Conservation (phyloP, 2,888 invertebrate genomes). For the Empis stercorea region DNA sequence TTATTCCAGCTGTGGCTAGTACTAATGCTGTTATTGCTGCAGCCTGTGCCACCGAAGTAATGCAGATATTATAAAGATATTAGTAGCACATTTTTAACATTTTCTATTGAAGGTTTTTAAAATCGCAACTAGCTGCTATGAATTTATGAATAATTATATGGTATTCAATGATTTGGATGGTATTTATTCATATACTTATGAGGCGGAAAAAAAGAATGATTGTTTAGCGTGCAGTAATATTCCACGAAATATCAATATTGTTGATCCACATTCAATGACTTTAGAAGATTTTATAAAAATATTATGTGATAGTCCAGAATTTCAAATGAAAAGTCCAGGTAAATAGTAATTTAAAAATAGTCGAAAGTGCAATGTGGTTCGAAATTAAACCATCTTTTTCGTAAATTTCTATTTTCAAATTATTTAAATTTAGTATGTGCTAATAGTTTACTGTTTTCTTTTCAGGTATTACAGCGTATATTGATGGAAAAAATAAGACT, state of each 20-base stretch:
- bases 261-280: conserved; percentile 49
- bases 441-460: not conserved
- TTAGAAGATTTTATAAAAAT: conserved; percentile 71
- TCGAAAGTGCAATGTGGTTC: too few species aligned
- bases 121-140: conserved; percentile 82
- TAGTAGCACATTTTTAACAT: not conserved
- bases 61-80: not conserved
- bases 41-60: conserved; percentile 80
- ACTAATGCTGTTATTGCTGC: conserved; percentile 99
- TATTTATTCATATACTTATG: conserved; percentile 90
- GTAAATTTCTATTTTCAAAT: not conserved
- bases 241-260: conserved; percentile 49
- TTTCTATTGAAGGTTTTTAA: conserved; percentile 63
- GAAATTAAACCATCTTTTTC: too few species aligned
- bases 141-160: conserved; percentile 88
- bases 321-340: conserved; percentile 83
- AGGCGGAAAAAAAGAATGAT: conserved; percentile 72
- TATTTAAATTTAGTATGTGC: not conserved
- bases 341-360: not conserved
- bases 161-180: conserved; percentile 94
- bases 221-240: conserved; percentile 81
- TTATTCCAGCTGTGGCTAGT: conserved; percentile 98
- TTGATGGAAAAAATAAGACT: conserved; percentile 77
- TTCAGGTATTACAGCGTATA: conserved; percentile 60
- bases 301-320: conserved; percentile 61